Base-by-base conservation (phyloP, 1,140 invertebrate genomes). In the Heliconius melpomene region DNA sequence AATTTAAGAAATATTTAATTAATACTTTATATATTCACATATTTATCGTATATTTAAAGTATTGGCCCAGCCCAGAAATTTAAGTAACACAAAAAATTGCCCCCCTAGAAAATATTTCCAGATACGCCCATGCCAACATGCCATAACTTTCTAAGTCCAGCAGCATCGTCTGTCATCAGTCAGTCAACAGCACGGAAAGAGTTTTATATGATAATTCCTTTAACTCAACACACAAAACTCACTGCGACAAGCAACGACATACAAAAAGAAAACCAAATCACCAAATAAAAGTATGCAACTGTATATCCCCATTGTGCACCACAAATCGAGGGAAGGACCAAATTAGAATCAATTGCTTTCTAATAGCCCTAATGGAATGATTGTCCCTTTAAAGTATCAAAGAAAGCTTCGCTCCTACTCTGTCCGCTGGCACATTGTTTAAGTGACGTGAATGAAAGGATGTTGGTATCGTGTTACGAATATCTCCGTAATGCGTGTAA, bases 301-400 rank as follows among this genome's bases (percentile, higher is more conserved):
- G 5, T n/a, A 18, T 18, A 66, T 75, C 8, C 36, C 74, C 38
- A 66, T 66, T 70, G 60, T 76, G 36, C 57, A 50, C 75, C n/a
- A 72, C 32, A 74, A 78, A 73, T 60, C 57, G 78, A 75, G 73
- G 70, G 80, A 79, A 81, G 50, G 75, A 75, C 72, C 77, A 75
- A 81, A 81, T 83, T 83, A 81, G 46, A 81, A 79, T 79, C 82
- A 84, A 85, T 83, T 84, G 80, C 75, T 82, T 84, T 82, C 80
- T 85, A 80, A 85, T 85, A 80, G 84, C 73, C 40, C 66, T 80
- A 85, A 85, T 84, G 78, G 75, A 81, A 83, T 81, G 79, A 83
- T 83, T 83, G 82, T 79, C 80, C 80, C 26, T 79, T 79, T 72
- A 74, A 66, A 77, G 57, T 73, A 80, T 77, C 75, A 80, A 80